Conservation (phyloP, 2,888 invertebrate genomes). For the Linnaemya vulpina region DNA sequence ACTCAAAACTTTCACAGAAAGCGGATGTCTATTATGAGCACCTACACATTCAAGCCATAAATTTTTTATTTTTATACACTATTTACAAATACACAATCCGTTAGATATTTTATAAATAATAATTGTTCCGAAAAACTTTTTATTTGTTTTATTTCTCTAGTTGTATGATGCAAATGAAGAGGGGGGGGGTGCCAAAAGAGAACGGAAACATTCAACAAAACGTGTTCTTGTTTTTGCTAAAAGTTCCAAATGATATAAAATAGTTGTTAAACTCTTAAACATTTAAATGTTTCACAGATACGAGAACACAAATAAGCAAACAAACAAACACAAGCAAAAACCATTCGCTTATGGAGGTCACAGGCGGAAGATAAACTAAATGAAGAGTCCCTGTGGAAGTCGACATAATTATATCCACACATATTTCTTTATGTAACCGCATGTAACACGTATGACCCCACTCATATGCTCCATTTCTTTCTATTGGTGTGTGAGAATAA, state of each 20-base stretch:
- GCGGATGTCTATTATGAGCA: not conserved
- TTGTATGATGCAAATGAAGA: not conserved
- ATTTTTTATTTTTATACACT: conserved; percentile 41
- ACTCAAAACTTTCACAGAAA: not conserved
- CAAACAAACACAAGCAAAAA: not conserved
- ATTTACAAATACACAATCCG: conserved; percentile 73
- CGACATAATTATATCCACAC: conserved; percentile 20
- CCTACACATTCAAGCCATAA: conserved; percentile 8
- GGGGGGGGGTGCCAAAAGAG: not conserved
- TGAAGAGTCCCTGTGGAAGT: conserved; percentile 59
- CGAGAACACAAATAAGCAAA: conserved; percentile 57
- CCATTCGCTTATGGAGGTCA: not conserved
- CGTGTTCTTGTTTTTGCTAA: conserved; percentile 48
- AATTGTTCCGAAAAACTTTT: conserved; percentile 75
- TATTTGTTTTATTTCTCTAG: not conserved
- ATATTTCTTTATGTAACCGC: conserved; percentile 29
- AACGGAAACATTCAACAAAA: conserved; percentile 20
- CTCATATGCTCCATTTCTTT: conserved; percentile 22
- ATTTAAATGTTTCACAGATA: conserved; percentile 68
- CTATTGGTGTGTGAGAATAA: not conserved
- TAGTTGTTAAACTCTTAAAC: conserved; percentile 66
- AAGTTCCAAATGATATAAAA: conserved; percentile 67
- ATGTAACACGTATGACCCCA: too few species aligned
- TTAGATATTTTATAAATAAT: conserved; percentile 80
- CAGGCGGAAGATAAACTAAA: conserved; percentile 47